Conservation (phyloP, 2,797 vertebrate species). For the Darevskia mixta region DNA sequence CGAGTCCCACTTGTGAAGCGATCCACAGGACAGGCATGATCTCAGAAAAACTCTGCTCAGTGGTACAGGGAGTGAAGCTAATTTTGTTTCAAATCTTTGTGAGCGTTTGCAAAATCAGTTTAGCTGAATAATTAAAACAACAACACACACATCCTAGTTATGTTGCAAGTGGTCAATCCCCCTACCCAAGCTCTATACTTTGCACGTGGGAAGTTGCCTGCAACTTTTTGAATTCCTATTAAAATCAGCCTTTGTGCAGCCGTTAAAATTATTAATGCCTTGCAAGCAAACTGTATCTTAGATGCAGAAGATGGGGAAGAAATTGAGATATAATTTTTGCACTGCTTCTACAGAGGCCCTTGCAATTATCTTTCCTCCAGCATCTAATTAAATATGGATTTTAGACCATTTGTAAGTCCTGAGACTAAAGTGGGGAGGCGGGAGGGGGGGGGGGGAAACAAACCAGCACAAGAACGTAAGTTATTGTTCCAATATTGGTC, state of each 20-base stretch:
- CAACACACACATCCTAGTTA: no score
- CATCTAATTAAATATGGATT: constrained; percentile 47
- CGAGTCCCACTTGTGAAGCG: neutral
- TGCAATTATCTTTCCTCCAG: constrained; percentile 23
- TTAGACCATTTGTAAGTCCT: constrained; percentile 14
- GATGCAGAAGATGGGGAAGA: constrained; percentile 8
- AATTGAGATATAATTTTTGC: constrained; percentile 33
- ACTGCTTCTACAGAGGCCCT: neutral
- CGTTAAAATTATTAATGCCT: constrained; percentile 31
- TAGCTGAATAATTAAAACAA: neutral
- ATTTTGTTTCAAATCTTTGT: rapidly evolving
- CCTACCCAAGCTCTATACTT: neutral
- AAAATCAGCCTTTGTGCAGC: neutral
- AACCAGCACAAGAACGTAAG: neutral
- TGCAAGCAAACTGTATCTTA: neutral
- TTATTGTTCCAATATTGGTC: constrained; percentile 1
- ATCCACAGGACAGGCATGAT: neutral
- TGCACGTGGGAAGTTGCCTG: neutral
- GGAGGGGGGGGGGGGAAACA: no score
- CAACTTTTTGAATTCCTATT: neutral
- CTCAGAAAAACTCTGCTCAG: neutral
- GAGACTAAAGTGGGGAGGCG: neutral
- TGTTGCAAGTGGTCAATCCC: neutral
- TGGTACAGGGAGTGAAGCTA: neutral
- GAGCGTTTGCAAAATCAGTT: neutral